Percentiles rank a stretch among this genome's conserved stretches.
Evolutionary conservation across 2,888 invertebrate species (phyloP).

Genomic region (Scotopteryx bipunctaria): DNA sequence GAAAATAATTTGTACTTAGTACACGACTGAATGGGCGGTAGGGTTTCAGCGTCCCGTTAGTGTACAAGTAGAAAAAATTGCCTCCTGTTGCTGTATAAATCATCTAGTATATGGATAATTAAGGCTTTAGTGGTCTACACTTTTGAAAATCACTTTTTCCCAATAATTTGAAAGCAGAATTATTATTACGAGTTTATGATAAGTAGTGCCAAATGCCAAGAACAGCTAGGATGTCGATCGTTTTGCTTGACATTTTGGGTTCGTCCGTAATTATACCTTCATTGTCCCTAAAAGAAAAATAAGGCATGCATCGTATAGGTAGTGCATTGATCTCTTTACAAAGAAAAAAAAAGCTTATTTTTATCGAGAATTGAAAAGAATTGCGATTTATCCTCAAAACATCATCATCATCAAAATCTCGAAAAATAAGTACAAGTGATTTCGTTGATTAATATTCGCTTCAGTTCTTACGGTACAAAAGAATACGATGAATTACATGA

Average conservation of each 20-base stretch:
- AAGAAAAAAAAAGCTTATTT: slow-evolving; percentile 35
- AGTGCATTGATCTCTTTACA: slow-evolving; percentile 42
- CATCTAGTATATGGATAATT: too few species aligned
- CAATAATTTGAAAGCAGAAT: too few species aligned
- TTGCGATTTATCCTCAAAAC: slow-evolving; percentile 13
- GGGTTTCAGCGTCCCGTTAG: too few species aligned
- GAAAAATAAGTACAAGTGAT: not conserved
- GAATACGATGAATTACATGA: slow-evolving; percentile 4
- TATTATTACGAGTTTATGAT: too few species aligned
- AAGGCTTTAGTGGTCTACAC: too few species aligned
- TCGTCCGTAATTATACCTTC: slow-evolving; percentile 16
- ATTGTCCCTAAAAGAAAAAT: slow-evolving; percentile 33
- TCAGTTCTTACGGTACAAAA: slow-evolving; percentile 29
- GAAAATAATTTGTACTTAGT: too few species aligned
- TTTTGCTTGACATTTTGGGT: slow-evolving; percentile 8
- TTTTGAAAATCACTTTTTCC: too few species aligned
- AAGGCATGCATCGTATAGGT: slow-evolving; percentile 32
- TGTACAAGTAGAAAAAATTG: too few species aligned
- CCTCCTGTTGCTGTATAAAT: too few species aligned
- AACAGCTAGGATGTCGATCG: not conserved
- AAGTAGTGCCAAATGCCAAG: too few species aligned
- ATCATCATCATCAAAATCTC: too few species aligned
- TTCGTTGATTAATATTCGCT: not conserved
- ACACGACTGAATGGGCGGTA: too few species aligned
- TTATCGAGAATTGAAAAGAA: not conserved